phyloP scores from a whole-genome alignment of 1,140 invertebrate species.

The Pectinophora gossypiella region DNA sequence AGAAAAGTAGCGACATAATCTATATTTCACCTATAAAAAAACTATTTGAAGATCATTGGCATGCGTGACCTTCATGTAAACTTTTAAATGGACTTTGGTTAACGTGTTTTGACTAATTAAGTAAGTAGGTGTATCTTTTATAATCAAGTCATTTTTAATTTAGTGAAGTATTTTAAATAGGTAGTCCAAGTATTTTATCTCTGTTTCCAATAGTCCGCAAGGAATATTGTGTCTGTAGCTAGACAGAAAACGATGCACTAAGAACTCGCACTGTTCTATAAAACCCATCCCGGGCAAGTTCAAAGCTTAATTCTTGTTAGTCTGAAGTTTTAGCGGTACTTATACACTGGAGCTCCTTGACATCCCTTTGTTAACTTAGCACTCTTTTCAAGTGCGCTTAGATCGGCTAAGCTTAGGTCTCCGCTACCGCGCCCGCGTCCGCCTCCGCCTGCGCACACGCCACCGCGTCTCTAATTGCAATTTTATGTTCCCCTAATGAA shows the following conservation, averaged over 20 bases:
- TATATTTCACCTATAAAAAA: too few species aligned
- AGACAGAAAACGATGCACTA: neutral
- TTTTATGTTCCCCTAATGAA: constrained; percentile 61
- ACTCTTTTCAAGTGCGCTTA: constrained; percentile 50
- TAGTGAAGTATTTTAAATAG: too few species aligned
- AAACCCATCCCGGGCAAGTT: neutral
- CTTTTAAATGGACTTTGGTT: too few species aligned
- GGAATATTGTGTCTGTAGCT: too few species aligned
- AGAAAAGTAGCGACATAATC: too few species aligned
- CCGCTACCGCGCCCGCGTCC: neutral
- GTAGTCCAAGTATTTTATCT: too few species aligned
- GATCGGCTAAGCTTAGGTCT: constrained; percentile 36
- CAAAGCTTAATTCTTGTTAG: constrained; percentile 70
- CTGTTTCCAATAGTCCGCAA: too few species aligned
- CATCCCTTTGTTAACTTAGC: constrained; percentile 21
- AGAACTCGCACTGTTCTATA: neutral
- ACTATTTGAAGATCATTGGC: too few species aligned
- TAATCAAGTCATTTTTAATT: too few species aligned
- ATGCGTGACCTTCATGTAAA: too few species aligned
- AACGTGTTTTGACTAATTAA: too few species aligned
- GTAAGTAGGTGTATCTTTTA: too few species aligned
- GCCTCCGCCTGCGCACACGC: neutral
- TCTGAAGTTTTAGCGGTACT: constrained; percentile 74
- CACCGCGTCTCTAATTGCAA: constrained; percentile 38
- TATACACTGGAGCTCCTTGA: constrained; percentile 30